Percentiles rank a stretch among this genome's conserved stretches.
Conservation (phyloP, 37 sponge, comb jelly and placozoan genomes). For the Geodia barretti region DNA sequence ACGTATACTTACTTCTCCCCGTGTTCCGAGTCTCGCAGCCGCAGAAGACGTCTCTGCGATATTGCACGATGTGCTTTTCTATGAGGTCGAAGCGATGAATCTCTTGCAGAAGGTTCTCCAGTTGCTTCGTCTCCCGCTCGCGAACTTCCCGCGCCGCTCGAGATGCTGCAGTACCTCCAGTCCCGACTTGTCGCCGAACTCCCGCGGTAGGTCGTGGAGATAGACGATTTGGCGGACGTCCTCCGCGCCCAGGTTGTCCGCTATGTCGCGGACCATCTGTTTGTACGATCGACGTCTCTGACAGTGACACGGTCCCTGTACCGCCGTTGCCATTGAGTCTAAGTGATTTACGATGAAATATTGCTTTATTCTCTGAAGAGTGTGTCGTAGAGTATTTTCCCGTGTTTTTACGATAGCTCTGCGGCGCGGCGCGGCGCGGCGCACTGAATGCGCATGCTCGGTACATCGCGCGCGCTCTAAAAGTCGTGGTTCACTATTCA, state of each 20-base stretch:
- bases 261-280: neutral
- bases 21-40: neutral
- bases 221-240: neutral
- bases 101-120: neutral
- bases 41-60: neutral
- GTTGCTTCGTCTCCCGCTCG: neutral
- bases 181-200: neutral
- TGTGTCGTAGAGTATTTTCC: too few relatives aligned
- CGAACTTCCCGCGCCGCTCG: neutral
- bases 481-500: too few relatives aligned
- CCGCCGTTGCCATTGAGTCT: too few relatives aligned
- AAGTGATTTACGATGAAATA: too few relatives aligned
- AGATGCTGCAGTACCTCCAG: neutral
- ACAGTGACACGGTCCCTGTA: neutral
- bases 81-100: constrained; percentile 1
- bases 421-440: too few relatives aligned
- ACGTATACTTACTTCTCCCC: neutral
- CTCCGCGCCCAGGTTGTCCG: neutral
- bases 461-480: too few relatives aligned
- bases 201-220: neutral
- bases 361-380: too few relatives aligned
- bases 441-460: too few relatives aligned
- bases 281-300: neutral
- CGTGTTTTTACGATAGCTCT: too few relatives aligned
- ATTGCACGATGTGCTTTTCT: neutral